Base-by-base conservation (phyloP, 2,888 invertebrate species). In the Seira ritae region DNA sequence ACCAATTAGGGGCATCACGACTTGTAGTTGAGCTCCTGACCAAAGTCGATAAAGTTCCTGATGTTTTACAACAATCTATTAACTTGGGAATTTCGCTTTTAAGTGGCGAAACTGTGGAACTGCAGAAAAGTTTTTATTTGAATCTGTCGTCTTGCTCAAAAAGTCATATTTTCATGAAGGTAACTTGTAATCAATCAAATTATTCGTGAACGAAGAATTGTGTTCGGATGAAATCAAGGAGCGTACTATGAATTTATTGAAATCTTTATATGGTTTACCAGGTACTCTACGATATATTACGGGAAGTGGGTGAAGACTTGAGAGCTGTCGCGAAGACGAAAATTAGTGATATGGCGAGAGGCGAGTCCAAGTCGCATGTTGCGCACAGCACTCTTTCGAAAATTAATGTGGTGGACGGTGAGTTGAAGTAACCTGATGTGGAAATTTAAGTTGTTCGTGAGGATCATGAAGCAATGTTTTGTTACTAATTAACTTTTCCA, bases 331-430 rank as follows among this genome's bases (percentile, higher is more conserved):
- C 89, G n/a, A 89, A 87, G 70, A 88, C 89, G 10, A 89, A 89
- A 85, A 89, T 89, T 17, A 88, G 89, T 84, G 89, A 89, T 67
- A 89, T 89, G 83, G 88, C 89, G 1, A 72, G 88, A 37, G 89
- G 89, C 22, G 89, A 89, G 22, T 88, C 89, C 1, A 89, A 88
- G 70, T 79, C 87, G 67, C 87, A 89, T 15, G 78, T 88, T 15
- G 76, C 86, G 8, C 86, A 88, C 24, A 89, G 89, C 70, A 89
- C 89, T 12, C 42, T 89, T 6, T 80, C 87, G 10, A 87, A 88
- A 78, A 85, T 82, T 23, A 85, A 75, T 31, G 68, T 78, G 23
- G 78, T 84, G 24, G 79, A 82, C 68, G 87, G 84, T 84, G 74
- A 4, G 74, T 19, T 1, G 42, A 31, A 31, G 31, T 31, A 31